Base-by-base conservation (phyloP, 2,888 invertebrate species). In the Nasonia oneida region DNA sequence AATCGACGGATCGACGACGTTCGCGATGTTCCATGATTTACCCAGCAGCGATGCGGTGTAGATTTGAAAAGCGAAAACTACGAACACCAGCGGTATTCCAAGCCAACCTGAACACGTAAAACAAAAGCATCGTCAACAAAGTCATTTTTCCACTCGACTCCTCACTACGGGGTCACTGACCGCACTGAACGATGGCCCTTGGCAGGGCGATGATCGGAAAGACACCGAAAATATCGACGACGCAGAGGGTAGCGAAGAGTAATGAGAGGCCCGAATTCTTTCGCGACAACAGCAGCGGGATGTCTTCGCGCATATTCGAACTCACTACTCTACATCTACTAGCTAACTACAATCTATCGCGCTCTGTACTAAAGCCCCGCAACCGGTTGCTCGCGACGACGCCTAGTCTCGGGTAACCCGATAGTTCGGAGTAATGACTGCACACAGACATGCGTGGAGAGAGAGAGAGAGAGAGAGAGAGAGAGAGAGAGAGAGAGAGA, bases 1-100 rank as follows among this genome's bases (percentile, higher is more conserved):
- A 87, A 96, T 96, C n/a, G 94, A 93, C 0, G 97, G 96, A 88
- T 96, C 95, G 85, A 97, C 94, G 86, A 95, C 94, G 91, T 96
- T 96, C 0, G 97, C 96, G 76, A 98, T 95, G 0, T 96, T 94
- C 98, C 98, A 98, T 92, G 97, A 96, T 89, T 96, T 95, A 0
- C 97, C 97, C 29, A 98, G 94, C 64, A 98, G 93, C 53, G 95
- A 95, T 0, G 98, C 97, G 0, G 98, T 97, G 92, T 97, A 98
- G 79, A 97, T 95, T 94, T 97, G 97, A 75, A 96, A 92, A 0
- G 95, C 94, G 87, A 97, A 95, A 71, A 97, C 96, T 3, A 95
- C 90, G 50, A 96, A 88, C 70, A 97, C 95, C 87, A 97, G 90
- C 0, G 97, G 95, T 50, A 97, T 94, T 0, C 97, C 97, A 88